These are phyloP conservation scores for Siniperca knerii DNA, from an alignment of 2,113 vertebrate genomes.

Conservation along the genomic window DNA sequence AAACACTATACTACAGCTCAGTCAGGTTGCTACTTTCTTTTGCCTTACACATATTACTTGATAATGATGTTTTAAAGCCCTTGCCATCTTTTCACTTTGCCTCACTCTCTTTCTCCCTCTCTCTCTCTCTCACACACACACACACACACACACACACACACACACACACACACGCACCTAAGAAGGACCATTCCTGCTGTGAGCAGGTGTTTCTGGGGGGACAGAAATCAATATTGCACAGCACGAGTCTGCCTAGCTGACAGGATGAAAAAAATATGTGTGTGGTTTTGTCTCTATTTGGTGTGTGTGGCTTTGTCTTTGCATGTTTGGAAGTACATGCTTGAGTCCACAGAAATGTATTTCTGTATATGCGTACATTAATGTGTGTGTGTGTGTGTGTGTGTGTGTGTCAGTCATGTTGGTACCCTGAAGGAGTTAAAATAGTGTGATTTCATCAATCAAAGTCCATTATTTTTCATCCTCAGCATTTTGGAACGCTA, in stretches of 20 bases:
- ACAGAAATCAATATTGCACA: constrained; percentile 59
- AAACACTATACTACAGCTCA: not conserved
- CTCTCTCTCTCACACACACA: constrained; percentile 10
- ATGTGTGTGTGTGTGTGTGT: not conserved
- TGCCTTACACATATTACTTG: constrained; percentile 3
- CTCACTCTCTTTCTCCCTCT: not conserved
- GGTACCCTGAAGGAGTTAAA: not conserved
- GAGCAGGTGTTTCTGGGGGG: constrained; percentile 54
- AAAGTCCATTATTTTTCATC: constrained; percentile 4
- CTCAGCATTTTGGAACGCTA: constrained; percentile 94
- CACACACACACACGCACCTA: constrained; percentile 25
- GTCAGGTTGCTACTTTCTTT: constrained; percentile 13
- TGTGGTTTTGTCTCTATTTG: not conserved
- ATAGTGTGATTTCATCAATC: not conserved
- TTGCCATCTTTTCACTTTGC: constrained; percentile 9
- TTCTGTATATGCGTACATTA: not conserved
- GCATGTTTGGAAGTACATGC: not conserved
- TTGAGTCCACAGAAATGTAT: not conserved
- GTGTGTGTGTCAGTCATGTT: not conserved
- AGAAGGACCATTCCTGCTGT: constrained; percentile 26
- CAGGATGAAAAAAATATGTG: not conserved
- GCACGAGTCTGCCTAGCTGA: constrained; percentile 19
- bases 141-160: constrained; percentile 31
- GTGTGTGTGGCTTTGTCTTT: constrained; percentile 18
- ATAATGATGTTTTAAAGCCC: constrained; percentile 44